Evolutionary conservation across 2,888 invertebrate species (phyloP), one percentile per base, ranked within the genome.

Genomic region (Neoaliturus tenellus): DNA sequence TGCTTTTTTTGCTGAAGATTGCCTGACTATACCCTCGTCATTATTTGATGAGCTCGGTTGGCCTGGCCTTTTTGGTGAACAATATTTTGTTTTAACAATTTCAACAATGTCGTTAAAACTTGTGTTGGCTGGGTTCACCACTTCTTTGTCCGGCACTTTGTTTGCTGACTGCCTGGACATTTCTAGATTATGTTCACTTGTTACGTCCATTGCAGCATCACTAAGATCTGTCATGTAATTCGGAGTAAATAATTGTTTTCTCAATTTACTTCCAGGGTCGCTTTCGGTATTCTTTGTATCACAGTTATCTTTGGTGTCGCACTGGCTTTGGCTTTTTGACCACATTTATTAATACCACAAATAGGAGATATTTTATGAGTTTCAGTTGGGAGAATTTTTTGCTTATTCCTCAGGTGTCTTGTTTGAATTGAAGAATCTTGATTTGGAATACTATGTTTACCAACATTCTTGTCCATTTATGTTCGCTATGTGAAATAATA

Each of bases 201-300:
- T 62, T 17, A 28, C 62, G 4, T 62, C 62, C 12, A 31, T 62
- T 6, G 62, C 62, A 12, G 62, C 62, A 31, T 62, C 62, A 28
- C 62, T 62, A 8, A 62, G 62, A 17, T 62, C 62, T 14, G 62
- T 62, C 62, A 14, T 62, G 20, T 62, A 62, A 62, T 62, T 62
- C 17, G 62, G 62, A 28, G 62, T 62, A 28, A 62, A 62, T 62
- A 62, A 20, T 14, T 25, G 62, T 28, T 62, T 62, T 31, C 62
- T 62, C 17, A 17, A 28, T 14, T 62, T 62, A 12, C 28, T 28
- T 62, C 62, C 62, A 2, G 62, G 31, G 14, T 62, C 62, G 31
- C 51, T 51, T 4, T 51, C 51, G 23, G 51, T 6, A 51, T 51
- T 10, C 23, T 10, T 51, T 51, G 51, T 51, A 23, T 51, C 51